Percentiles rank a stretch among this genome's conserved stretches.
Conservation (phyloP, 92 coral and sea anemone genomes). For the Palythoa caribaeorum region DNA sequence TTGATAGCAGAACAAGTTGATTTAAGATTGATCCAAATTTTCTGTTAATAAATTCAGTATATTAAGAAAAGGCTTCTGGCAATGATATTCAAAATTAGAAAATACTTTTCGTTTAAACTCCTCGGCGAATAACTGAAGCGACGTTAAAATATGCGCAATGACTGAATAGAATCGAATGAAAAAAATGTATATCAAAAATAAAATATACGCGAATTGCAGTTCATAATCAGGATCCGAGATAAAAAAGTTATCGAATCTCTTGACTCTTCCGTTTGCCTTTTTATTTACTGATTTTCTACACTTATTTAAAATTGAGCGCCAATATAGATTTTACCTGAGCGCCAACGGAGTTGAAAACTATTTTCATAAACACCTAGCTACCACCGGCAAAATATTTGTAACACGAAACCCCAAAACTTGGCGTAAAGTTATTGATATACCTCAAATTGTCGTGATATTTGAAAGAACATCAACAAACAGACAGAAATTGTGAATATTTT, state of each 20-base stretch:
- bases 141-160: not conserved
- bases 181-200: not conserved
- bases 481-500: not conserved
- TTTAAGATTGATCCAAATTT: not conserved
- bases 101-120: not conserved
- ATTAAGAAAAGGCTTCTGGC: not conserved
- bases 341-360: not conserved
- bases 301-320: constrained; percentile 11
- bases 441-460: not conserved
- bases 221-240: not conserved
- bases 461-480: not conserved
- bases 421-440: not conserved
- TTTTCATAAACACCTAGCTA: not conserved
- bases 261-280: not conserved
- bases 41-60: not conserved
- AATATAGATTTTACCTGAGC: not conserved
- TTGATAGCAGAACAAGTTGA: not conserved
- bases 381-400: not conserved
- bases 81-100: not conserved
- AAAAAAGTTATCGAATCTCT: not conserved
- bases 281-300: not conserved
- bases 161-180: not conserved
- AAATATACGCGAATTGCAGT: not conserved
- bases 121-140: not conserved
- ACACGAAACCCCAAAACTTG: not conserved